Conservation (phyloP, 2,797 vertebrate species). For the Anolis apletophallus region DNA sequence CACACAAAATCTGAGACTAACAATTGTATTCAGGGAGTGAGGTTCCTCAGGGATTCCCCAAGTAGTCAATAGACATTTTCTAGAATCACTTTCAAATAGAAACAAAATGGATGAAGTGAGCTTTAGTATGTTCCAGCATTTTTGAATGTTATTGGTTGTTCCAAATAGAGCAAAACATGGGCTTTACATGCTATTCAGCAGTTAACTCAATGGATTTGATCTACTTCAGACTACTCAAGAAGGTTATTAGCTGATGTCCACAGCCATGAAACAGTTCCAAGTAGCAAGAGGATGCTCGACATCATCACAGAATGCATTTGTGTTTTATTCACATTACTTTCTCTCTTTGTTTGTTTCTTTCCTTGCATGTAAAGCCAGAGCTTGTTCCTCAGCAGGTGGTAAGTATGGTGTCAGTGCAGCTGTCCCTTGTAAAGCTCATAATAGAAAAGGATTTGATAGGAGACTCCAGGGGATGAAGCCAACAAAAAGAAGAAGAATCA, state of each 20-base stretch:
- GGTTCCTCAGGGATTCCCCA: too few species aligned
- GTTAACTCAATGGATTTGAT: too few species aligned
- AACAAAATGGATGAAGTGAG: not conserved
- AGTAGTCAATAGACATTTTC: not conserved
- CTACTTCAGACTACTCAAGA: too few species aligned
- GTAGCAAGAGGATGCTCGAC: too few species aligned
- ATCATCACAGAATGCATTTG: not conserved
- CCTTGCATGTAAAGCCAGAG: not conserved
- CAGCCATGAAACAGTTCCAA: too few species aligned
- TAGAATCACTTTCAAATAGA: not conserved
- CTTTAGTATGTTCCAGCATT: not conserved
- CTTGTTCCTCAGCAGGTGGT: not conserved
- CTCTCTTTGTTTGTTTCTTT: not conserved
- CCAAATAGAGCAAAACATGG: too few species aligned
- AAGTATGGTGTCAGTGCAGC: conserved; percentile 21
- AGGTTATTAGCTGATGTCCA: too few species aligned
- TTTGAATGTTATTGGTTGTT: not conserved
- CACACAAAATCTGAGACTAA: too few species aligned
- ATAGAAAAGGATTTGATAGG: conserved; percentile 39
- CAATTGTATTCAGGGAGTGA: too few species aligned
- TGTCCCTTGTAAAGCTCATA: not conserved
- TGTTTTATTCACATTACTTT: not conserved
- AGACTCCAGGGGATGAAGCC: conserved; percentile 49
- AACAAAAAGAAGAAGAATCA: conserved; percentile 47
- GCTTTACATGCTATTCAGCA: too few species aligned